A percentile compares a stretch with the other conserved stretches of the same genome.
phyloP scores from a whole-genome alignment of 2,797 vertebrate genomes.

The Dendrocincla tyrannina region DNA sequence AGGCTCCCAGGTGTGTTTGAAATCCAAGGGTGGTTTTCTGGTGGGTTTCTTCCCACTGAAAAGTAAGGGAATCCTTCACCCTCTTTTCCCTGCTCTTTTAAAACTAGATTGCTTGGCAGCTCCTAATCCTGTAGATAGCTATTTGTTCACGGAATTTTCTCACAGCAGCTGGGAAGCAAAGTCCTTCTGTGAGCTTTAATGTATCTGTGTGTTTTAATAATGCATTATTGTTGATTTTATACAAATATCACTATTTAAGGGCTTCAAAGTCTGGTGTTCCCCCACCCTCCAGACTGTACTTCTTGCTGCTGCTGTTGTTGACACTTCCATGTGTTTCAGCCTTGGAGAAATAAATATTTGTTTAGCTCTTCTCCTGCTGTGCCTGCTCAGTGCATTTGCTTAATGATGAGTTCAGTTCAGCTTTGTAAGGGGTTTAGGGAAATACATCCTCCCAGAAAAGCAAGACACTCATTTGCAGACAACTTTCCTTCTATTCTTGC shows the following conservation, averaged over 20 bases:
- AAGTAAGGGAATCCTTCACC: not conserved
- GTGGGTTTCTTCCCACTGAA: not conserved
- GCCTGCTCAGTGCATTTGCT: slow-evolving; percentile 43
- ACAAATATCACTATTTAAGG: slow-evolving; percentile 13
- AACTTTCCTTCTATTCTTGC: not conserved
- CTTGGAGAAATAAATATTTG: slow-evolving; percentile 67
- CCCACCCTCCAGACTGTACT: not conserved
- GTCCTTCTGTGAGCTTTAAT: slow-evolving; percentile 1
- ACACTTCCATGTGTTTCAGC: slow-evolving; percentile 13
- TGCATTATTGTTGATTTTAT: slow-evolving; percentile 30
- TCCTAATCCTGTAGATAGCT: not conserved
- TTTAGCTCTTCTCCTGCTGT: slow-evolving; percentile 62
- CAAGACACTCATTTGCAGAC: not conserved
- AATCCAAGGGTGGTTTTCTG: not conserved
- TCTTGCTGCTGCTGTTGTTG: slow-evolving; percentile 22
- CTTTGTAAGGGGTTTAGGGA: slow-evolving; percentile 5
- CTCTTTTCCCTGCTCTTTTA: not conserved
- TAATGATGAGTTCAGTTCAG: slow-evolving; percentile 49
- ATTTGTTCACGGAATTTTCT: not conserved
- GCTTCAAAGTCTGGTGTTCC: slow-evolving; percentile 16
- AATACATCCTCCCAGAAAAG: slow-evolving; percentile 20
- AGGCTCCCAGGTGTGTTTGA: not conserved
- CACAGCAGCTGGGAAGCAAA: not conserved
- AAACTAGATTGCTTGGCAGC: not conserved
- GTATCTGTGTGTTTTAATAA: slow-evolving; percentile 38